Base-by-base conservation (phyloP, 2,797 vertebrate genomes). In the Coracias cyanogaster region DNA sequence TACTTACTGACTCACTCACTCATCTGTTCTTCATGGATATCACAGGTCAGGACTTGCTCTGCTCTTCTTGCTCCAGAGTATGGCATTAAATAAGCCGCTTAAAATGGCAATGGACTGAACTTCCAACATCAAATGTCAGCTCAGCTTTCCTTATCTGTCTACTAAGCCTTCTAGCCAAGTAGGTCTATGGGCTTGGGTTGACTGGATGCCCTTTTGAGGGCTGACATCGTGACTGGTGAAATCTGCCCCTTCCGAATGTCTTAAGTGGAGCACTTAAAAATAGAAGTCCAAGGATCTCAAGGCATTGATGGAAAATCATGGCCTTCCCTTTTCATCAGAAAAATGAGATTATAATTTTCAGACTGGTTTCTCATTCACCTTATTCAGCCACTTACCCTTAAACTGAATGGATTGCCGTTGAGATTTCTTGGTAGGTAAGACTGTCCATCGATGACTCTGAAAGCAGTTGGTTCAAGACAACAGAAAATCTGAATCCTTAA, bases 341-440 rank as follows among this genome's bases (percentile, higher is more conserved):
- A 72, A 92, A 58, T 71, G 49, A 69, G 25, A 66, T 93, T 81
- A 26, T 88, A 89, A 67, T 87, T 83, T 31, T 62, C 58, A 52
- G 79, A 10, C 62, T 78, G 35, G 28, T 89, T 95, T 87, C 79
- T 94, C n/a, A 46, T 78, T 94, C 65, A 74, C 25, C 31, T 90
- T 82, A 14, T 93, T 87, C 69, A 74, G 35, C 54, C 20, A 35
- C 71, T 74, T 77, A 64, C 80, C 84, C 37, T 93, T 83, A 48
- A 89, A 49, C 46, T 41, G 55, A 64, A 69, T 41, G 31, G 17
- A 46, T 87, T 92, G 37, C 70, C 64, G 20, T 12, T 94, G 58
- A 78, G 25, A 72, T 83, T 74, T 86, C 73, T 62, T 81, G 52
- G n/a, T 89, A 55, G 51, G 18, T 82, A 33, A 66, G 25, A 17